Conservation (phyloP, 2,888 invertebrate species). For the Peribatodes rhomboidaria region DNA sequence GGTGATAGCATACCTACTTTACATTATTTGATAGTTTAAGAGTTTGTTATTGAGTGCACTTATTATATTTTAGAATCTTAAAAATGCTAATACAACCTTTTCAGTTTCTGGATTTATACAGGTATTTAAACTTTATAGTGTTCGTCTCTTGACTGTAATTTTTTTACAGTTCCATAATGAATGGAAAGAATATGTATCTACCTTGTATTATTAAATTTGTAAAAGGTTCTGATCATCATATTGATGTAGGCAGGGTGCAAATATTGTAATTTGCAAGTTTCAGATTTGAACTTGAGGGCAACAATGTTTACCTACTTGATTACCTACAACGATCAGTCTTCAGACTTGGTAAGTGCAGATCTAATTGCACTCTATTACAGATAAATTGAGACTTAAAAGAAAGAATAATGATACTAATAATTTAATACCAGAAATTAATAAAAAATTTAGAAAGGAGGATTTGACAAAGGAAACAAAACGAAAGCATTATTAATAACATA, state of each 20-base stretch:
- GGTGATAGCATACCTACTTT: neutral
- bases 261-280: slow-evolving; percentile 15
- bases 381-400: neutral
- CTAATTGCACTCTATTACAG: slow-evolving; percentile 13
- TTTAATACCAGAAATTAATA: no score
- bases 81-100: slow-evolving; percentile 7
- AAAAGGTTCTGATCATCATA: neutral
- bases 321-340: neutral
- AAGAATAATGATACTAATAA: neutral
- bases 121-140: slow-evolving; percentile 1
- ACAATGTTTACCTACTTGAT: no score
- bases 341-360: slow-evolving; percentile 18
- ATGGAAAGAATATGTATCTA: slow-evolving; percentile 14
- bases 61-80: neutral
- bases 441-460: no score
- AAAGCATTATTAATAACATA: neutral
- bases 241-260: slow-evolving; percentile 13
- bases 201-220: no score
- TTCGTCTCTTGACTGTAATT: neutral
- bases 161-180: slow-evolving; percentile 15
- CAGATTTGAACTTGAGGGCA: slow-evolving; percentile 1
- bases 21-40: neutral
- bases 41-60: neutral
- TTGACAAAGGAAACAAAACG: no score
- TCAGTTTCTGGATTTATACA: slow-evolving; percentile 19